A percentile compares a stretch with the other conserved stretches of the same genome.
Conservation (phyloP, 2,113 vertebrate species). For the Dicerorhinus sumatrensis region DNA sequence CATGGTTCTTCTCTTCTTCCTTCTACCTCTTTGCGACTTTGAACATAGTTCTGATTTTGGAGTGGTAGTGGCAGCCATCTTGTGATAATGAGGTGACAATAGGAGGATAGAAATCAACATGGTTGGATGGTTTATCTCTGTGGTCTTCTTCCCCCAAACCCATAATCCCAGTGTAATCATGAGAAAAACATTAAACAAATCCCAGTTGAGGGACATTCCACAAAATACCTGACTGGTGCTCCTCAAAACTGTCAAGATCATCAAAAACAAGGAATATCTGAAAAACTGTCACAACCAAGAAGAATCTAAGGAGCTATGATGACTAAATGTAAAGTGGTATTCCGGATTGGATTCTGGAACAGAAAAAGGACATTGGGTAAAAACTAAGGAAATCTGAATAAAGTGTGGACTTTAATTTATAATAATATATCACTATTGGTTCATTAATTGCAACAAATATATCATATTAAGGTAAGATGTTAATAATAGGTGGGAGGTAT, state of each 20-base stretch:
- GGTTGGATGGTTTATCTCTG: neutral
- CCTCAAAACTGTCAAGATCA: neutral
- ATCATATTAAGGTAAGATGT: neutral
- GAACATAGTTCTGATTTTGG: neutral
- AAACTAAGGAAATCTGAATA: conserved; percentile 23
- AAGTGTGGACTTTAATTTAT: neutral
- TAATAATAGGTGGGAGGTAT: neutral
- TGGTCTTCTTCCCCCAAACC: neutral
- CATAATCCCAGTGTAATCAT: neutral
- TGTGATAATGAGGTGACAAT: neutral
- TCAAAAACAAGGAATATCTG: neutral
- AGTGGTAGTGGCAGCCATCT: neutral
- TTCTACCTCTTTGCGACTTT: neutral
- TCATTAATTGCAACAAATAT: neutral
- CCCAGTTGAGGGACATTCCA: neutral
- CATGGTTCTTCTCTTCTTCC: neutral
- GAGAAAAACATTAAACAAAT: conserved; percentile 24
- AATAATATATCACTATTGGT: neutral
- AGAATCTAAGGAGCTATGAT: neutral
- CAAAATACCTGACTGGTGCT: neutral
- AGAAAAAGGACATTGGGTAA: neutral
- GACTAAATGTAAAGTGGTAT: neutral
- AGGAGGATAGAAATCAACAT: conserved; percentile 8
- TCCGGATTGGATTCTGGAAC: neutral
- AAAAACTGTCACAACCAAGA: conserved; percentile 13